Evolutionary conservation across 2,797 vertebrate species (phyloP).

Genomic region (Serranus cabrilla): DNA sequence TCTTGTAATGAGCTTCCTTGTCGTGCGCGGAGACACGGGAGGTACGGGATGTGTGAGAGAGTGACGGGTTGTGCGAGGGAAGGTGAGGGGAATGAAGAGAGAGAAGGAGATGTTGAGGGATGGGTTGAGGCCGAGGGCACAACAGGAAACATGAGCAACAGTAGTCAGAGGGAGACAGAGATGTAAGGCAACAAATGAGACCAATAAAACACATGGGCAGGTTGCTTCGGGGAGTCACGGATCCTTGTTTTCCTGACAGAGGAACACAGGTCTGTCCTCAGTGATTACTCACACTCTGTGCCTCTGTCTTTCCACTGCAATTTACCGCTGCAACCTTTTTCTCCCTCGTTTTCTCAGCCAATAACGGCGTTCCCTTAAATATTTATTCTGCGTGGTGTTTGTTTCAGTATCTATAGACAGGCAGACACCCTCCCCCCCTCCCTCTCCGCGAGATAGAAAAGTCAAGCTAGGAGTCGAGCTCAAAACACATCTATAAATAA

Average conservation of each 20-base stretch:
- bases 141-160: conserved; percentile 50
- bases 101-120: conserved; percentile 58
- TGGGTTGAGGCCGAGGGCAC: conserved; percentile 57
- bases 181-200: conserved; percentile 76
- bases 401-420: conserved; percentile 37
- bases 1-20: conserved; percentile 70
- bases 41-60: conserved; percentile 31
- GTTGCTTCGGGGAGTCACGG: conserved; percentile 69
- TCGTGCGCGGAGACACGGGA: conserved; percentile 10
- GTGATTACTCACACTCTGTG: conserved; percentile 63
- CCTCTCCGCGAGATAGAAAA: conserved; percentile 8
- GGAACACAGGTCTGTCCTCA: conserved; percentile 66
- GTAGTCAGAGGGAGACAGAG: conserved; percentile 59
- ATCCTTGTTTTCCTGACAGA: conserved; percentile 73
- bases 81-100: conserved; percentile 31
- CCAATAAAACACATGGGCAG: conserved; percentile 72
- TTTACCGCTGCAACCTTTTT: conserved; percentile 44
- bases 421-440: background rate
- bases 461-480: conserved; percentile 12
- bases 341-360: conserved; percentile 17
- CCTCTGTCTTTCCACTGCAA: conserved; percentile 42
- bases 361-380: conserved; percentile 44
- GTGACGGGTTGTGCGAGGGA: conserved; percentile 37
- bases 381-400: conserved; percentile 48
- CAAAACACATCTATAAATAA: conserved; percentile 53